phyloP scores from a whole-genome alignment of 2,888 invertebrate genomes.

The Linnaemya tessellans region DNA sequence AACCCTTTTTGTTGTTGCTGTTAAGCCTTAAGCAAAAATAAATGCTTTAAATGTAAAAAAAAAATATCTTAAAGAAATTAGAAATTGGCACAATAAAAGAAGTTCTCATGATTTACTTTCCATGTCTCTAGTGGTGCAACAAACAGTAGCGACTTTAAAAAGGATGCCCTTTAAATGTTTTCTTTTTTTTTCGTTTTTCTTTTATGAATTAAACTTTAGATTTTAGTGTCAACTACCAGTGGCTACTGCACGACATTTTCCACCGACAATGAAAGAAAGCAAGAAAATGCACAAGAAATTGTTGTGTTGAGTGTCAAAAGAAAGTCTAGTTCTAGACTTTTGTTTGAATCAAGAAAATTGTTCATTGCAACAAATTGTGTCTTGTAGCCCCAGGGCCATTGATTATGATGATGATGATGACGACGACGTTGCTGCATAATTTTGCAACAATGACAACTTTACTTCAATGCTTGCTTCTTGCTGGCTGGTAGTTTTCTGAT shows the following conservation, averaged over 20 bases:
- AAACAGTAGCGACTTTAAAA: conserved; percentile 23
- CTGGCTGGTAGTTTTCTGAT: background rate
- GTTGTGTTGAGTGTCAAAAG: conserved; percentile 3
- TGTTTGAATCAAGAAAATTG: conserved; percentile 1
- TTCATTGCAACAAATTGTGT: conserved; percentile 10
- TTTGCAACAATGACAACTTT: conserved; percentile 44
- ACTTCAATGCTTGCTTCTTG: conserved; percentile 22
- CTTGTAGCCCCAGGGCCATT: conserved; percentile 25
- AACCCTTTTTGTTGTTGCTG: conserved; percentile 38
- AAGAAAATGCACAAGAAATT: background rate
- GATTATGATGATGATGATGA: background rate
- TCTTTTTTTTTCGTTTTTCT: background rate
- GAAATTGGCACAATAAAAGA: conserved; percentile 54
- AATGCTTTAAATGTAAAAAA: conserved; percentile 10
- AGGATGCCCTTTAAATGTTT: conserved; percentile 41
- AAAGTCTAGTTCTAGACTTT: conserved; percentile 43
- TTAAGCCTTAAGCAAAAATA: background rate
- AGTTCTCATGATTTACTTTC: conserved; percentile 51
- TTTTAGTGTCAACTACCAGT: conserved; percentile 57
- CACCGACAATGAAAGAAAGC: background rate
- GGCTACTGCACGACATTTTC: conserved; percentile 64
- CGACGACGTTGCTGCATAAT: conserved; percentile 26
- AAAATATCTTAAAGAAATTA: conserved; percentile 34
- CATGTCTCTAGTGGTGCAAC: background rate
- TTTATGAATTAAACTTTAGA: conserved; percentile 31